These are phyloP conservation scores for Drosophila kanapiae DNA, from an alignment of 1,140 invertebrate species.

Conservation along the genomic window DNA sequence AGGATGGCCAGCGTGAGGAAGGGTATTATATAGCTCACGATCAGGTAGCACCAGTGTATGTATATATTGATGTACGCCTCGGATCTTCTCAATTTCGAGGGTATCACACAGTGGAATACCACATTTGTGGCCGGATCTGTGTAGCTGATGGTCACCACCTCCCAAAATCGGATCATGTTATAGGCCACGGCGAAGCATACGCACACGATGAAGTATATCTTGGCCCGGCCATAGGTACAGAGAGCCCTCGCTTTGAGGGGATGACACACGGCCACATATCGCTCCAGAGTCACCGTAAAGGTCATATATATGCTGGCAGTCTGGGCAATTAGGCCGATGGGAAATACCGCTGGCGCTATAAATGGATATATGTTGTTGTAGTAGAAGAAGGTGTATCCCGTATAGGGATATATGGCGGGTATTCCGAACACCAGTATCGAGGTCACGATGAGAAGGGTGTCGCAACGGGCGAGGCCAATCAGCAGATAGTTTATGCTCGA, in stretches of 20 bases:
- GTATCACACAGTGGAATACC: slow-evolving; percentile 89
- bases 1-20: slow-evolving; percentile 93
- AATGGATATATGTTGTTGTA: slow-evolving; percentile 92
- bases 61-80: slow-evolving; percentile 93
- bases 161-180: slow-evolving; percentile 93
- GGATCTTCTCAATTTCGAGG: slow-evolving; percentile 90
- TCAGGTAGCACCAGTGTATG: slow-evolving; percentile 96
- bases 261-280: slow-evolving; percentile 98
- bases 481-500: slow-evolving; percentile 97
- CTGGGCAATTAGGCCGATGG: slow-evolving; percentile 94
- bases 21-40: slow-evolving; percentile 96
- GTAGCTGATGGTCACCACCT: slow-evolving; percentile 85
- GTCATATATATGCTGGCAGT: slow-evolving; percentile 98
- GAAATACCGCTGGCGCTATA: slow-evolving; percentile 93
- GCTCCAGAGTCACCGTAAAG: slow-evolving; percentile 96
- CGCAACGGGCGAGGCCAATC: slow-evolving; percentile 95
- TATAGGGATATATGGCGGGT: slow-evolving; percentile 93
- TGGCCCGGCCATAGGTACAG: slow-evolving; percentile 95
- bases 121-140: slow-evolving; percentile 42
- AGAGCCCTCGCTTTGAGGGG: slow-evolving; percentile 94
- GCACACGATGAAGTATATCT: slow-evolving; percentile 93
- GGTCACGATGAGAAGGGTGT: slow-evolving; percentile 94
- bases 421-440: slow-evolving; percentile 95
- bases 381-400: slow-evolving; percentile 90
- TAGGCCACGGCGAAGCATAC: slow-evolving; percentile 93